Evolutionary conservation across 2,888 invertebrate genomes (phyloP), one percentile per base, ranked within the genome.

Genomic region (Branchellion lobata): DNA sequence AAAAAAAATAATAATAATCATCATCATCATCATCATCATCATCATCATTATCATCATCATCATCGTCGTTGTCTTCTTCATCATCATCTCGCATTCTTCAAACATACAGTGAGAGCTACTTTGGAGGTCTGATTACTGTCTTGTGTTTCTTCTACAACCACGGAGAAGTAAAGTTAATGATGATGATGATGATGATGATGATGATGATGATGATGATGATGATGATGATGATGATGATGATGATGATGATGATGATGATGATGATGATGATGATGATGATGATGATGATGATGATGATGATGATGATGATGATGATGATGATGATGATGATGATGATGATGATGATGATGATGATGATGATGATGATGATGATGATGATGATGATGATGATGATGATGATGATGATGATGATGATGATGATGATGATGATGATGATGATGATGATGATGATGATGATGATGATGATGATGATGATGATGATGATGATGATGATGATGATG

Each of bases 71-170:
- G 21, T 65, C 65, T 11, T 65, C 65, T 11, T 65, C 65, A 65
- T 65, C 65, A 65, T 21, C 61, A 21, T 71, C 71, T n/a, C n/a
- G n/a, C n/a, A n/a, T n/a, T n/a, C n/a, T 11, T 40, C 47, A 14
- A 11, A 3, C 14, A 8, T 82, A 86, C 85, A 92, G 93, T 85
- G 91, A 91, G 77, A 92, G 92, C 78, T 85, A 93, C 0, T 88
- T 91, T 75, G 94, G 94, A 21, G 94, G 94, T 0, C 81, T 92
- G 0, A 85, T 94, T 33, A 90, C 93, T 0, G 91, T 92, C 8
- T 86, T 90, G 0, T 91, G 92, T 8, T 94, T 92, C 86, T 91
- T 94, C 84, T 92, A 91, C 84, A 94, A 94, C 87, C 94, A 95
- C 86, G 91, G 91, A 34, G 93, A 94, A 86, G 92, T 89, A 85